Base-by-base conservation (phyloP, 1,140 invertebrate species). In the Sinonovacula constricta region DNA sequence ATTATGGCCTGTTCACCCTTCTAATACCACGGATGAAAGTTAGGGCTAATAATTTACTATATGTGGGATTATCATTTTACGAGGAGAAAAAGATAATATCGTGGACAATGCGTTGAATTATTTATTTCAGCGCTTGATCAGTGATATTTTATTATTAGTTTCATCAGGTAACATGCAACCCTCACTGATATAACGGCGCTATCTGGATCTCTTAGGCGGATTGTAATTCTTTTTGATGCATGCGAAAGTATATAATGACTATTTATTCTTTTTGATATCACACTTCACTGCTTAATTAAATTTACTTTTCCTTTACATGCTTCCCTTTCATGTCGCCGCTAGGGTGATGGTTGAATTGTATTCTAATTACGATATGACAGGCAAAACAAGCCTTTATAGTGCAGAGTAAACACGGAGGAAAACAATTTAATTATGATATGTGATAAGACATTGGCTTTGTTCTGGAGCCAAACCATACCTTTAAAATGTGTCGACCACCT, bases 231-330 rank as follows among this genome's bases (percentile, higher is more conserved):
- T 65, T 66, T 63, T 63, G 62, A 66, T 75, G 72, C 72, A 75
- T 75, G 63, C 39, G 22, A 66, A 59, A 75, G 72, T 75, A 75
- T 75, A 75, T 75, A 56, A 56, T 57, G 72, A 65, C 72, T 53
- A 75, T 75, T 66, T 66, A 75, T 75, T 75, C 72, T 66, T 66
- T 75, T 75, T 75, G 72, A 75, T 75, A 75, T 75, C 72, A 7
- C 28, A 75, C 65, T 66, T 75, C 66, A 75, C 60, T 39, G 72
- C 72, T 75, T 75, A 75, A 75, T 75, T 75, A 75, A 75, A 75
- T 75, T 75, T 75, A 66, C 72, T 75, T 75, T 75, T 75, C 54
- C 54, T 45, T 12, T 57, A 33, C 33, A 2, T 18, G 51, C 5
- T 22, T 33, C 26, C 26, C 60, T 74, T 62, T 74, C 70, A 63